Evolutionary conservation across 2,888 invertebrate species (phyloP), one percentile per base, ranked within the genome.

Genomic region (Oscheius sp.): DNA sequence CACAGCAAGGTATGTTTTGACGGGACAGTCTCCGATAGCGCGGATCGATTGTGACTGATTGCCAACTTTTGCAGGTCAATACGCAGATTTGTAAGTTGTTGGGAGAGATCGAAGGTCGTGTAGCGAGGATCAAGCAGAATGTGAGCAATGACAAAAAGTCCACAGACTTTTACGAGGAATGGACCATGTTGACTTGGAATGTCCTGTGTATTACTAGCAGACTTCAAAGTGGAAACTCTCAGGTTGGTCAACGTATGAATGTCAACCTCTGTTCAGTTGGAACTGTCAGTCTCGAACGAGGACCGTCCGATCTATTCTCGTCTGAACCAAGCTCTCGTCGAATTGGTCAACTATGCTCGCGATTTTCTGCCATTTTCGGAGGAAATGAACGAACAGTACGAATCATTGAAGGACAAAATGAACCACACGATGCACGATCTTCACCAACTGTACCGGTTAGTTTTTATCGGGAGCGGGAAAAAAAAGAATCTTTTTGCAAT

Each of bases 101-200:
- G 10, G 85, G 85, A 21, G 88, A 88, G 70, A 86, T 88, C 53
- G 87, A 87, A 71, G 83, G 82, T 3, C 80, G 88, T 32, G 87
- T 87, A 50, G 75, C 77, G 21, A 77, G 84, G 29, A 84, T 87
- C 78, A 79, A 81, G 55, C 79, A 79, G 63, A 78, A 78, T 70
- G 75, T 73, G 68, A 72, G 59, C 42, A 62, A 59, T 29, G 68
- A 78, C n/a, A 70, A 60, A n/a, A 29, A 60, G 37, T 10, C 35
- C 3, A 63, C 47, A 42, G 50, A 85, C 62, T 85, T 86, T 58
- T 87, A 87, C 71, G 88, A 88, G 70, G 88, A 88, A 79, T 88
- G 88, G 88, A 85, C 88, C 32, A 86, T 88, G 86, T 71, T 88
- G 1, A 87, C 88, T 5, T 88, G 88, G 88, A 88, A 88, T 75